Evolutionary conservation across 1,140 invertebrate species (phyloP).

Genomic region (Apis laboriosa): DNA sequence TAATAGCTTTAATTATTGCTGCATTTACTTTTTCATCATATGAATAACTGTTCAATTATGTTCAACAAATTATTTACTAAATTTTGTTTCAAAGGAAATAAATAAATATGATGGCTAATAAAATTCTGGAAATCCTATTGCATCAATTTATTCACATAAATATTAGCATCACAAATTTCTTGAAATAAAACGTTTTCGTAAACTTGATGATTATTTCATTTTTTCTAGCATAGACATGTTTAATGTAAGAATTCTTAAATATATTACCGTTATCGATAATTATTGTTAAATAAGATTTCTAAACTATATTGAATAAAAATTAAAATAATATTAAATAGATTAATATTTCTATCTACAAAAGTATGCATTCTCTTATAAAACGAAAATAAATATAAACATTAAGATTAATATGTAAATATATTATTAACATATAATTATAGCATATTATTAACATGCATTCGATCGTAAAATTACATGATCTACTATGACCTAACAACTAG

Average conservation of each 20-base stretch:
- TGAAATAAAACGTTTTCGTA: neutral
- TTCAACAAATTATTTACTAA: neutral
- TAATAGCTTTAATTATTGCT: neutral
- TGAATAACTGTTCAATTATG: neutral
- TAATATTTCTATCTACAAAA: neutral
- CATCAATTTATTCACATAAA: neutral
- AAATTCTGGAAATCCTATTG: conserved; percentile 22
- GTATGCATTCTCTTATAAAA: neutral
- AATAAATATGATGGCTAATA: neutral
- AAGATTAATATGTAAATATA: neutral
- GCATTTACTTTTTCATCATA: neutral
- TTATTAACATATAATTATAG: no score
- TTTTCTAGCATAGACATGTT: neutral
- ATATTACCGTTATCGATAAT: neutral
- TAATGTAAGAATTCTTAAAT: neutral
- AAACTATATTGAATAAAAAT: neutral
- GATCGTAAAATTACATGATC: conserved; percentile 13
- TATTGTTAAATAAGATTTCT: neutral
- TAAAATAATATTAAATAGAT: neutral
- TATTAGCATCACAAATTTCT: neutral
- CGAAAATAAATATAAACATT: neutral
- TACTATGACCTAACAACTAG: conserved; percentile 39
- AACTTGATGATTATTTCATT: neutral
- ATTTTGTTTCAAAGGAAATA: no score
- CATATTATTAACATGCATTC: conserved; percentile 1